Evolutionary conservation across 1,140 invertebrate genomes (phyloP), one percentile per base, ranked within the genome.

Genomic region (Drosophila ohnishii): DNA sequence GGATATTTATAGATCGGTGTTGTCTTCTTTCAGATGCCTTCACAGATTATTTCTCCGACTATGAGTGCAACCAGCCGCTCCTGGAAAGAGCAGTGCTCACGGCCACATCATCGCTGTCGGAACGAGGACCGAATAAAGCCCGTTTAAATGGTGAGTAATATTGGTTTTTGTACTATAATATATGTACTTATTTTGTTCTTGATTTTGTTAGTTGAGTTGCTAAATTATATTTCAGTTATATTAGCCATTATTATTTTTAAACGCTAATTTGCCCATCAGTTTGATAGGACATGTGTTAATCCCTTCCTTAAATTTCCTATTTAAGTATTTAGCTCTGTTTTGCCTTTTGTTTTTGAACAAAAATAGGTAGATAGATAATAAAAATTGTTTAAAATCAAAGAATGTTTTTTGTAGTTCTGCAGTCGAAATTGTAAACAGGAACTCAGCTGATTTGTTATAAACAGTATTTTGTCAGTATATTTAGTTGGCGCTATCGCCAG

Each of bases 51-150:
- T 91, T 91, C 42, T 90, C 91, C 40, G 88, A 92, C 64, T 92
- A 92, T 92, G 95, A 96, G 92, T 97, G 96, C 91, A 96, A 96
- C 90, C 93, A 94, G 71, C 95, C 96, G n/a, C 92, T 97, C 39
- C 92, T 97, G 79, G 94, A 95, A 3, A 93, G 92, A 83, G 94
- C 96, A 74, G 93, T 93, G 57, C 84, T 97, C 35, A 95, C 93
- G 86, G 96, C 96, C 32, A 97, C 96, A 40, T 96, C 96, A 6
- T 95, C 94, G 67, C 92, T 97, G 58, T 93, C 94, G 25, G 96
- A 96, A 67, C 93, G 96, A 91, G 96, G 96, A 62, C 95, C 97
- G 30, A 93, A 96, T 35, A 96, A 97, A 93, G 96, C 96, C 5
- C 94, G 94, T 82, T 92, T 97, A 48, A 94, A 96, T 93, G 96